Evolutionary conservation across 2,113 vertebrate genomes (phyloP).

Genomic region (Anas platyrhynchos): DNA sequence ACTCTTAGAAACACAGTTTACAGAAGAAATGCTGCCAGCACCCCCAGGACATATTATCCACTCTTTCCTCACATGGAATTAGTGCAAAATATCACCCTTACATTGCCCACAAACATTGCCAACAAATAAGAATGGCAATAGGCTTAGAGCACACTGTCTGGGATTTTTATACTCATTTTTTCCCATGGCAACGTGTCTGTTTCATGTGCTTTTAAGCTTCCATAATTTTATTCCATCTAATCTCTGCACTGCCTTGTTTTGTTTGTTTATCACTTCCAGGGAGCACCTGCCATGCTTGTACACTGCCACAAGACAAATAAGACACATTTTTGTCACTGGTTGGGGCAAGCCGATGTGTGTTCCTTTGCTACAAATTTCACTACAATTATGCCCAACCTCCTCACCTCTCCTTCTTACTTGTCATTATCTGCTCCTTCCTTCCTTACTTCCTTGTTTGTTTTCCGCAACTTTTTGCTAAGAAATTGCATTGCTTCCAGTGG

Average conservation of each 20-base stretch:
- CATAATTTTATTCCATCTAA: background rate
- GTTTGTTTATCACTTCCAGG: background rate
- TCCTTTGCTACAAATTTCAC: background rate
- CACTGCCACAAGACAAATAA: background rate
- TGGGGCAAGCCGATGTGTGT: background rate
- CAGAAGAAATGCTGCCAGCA: background rate
- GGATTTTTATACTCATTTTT: slow-evolving; percentile 24
- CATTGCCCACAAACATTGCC: background rate
- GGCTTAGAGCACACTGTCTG: background rate
- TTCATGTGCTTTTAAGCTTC: background rate
- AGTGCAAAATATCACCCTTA: background rate
- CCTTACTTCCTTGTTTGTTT: background rate
- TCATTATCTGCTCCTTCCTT: background rate
- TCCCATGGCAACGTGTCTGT: background rate
- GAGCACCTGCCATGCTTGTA: background rate
- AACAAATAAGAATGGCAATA: background rate
- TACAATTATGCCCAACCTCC: background rate
- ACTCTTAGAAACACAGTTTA: background rate
- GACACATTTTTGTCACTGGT: background rate
- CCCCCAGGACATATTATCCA: background rate
- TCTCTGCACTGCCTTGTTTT: background rate
- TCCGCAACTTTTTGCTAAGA: background rate
- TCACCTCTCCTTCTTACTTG: background rate
- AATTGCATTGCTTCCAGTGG: background rate
- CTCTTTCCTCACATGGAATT: background rate